Evolutionary conservation across 1,140 invertebrate genomes (phyloP).

Genomic region (Atta colombica): DNA sequence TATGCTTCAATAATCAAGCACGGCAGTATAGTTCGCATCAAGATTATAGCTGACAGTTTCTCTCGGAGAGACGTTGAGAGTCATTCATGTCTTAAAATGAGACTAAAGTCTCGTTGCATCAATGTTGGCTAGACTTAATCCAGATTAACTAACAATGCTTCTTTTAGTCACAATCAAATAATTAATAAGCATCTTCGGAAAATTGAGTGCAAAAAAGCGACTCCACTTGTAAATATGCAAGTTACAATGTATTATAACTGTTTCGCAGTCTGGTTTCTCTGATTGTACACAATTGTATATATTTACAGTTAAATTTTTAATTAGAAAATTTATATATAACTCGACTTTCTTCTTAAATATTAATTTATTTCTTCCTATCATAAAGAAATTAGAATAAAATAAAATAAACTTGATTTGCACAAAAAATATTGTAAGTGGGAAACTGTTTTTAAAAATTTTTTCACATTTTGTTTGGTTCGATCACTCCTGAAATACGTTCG

Average conservation of each 20-base stretch:
- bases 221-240: background rate
- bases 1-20: slow-evolving; percentile 56
- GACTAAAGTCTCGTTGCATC: slow-evolving; percentile 2
- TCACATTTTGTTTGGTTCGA: background rate
- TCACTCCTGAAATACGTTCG: background rate
- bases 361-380: background rate
- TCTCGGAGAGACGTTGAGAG: slow-evolving; percentile 6
- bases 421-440: background rate
- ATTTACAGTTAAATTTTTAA: background rate
- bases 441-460: background rate
- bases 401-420: background rate
- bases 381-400: background rate
- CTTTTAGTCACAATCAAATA: background rate
- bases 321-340: slow-evolving; percentile 5
- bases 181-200: background rate
- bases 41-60: slow-evolving; percentile 17
- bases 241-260: background rate
- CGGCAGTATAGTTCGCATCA: slow-evolving; percentile 33
- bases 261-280: background rate
- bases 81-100: slow-evolving; percentile 3
- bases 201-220: background rate
- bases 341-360: slow-evolving; percentile 23
- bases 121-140: background rate
- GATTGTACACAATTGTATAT: background rate
- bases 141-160: background rate